Percentiles rank a stretch among this genome's conserved stretches.
phyloP scores from a whole-genome alignment of 2,113 vertebrate species.

The Leptobrachium ailaonicum region DNA sequence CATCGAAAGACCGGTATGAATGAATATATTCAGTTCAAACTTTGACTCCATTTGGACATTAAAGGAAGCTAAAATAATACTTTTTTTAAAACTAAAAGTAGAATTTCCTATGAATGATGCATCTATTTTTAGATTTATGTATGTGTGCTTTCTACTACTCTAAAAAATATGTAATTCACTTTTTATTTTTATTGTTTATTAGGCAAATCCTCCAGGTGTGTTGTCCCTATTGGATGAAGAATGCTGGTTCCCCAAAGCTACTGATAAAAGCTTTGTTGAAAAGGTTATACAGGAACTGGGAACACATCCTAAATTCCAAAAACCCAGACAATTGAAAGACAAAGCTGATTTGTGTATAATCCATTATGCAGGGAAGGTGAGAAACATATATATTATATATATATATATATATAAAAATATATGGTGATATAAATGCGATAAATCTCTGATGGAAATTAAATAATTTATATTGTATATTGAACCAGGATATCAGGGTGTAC shows the following conservation, averaged over 20 bases:
- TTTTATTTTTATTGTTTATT: not conserved
- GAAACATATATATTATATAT: not conserved
- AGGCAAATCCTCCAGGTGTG: constrained; percentile 83
- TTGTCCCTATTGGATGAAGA: constrained; percentile 87
- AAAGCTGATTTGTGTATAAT: constrained; percentile 86
- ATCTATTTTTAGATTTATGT: too few relatives aligned
- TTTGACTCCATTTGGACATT: not conserved
- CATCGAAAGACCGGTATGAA: constrained; percentile 80
- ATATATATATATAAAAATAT: not conserved
- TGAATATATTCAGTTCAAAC: not conserved
- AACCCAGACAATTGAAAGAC: constrained; percentile 78
- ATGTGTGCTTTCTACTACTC: too few relatives aligned
- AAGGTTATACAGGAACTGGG: constrained; percentile 83
- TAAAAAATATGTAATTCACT: too few relatives aligned
- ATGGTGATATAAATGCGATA: too few relatives aligned
- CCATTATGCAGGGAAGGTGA: constrained; percentile 88
- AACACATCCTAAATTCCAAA: constrained; percentile 82
- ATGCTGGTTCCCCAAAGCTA: constrained; percentile 92
- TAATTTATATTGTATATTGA: too few relatives aligned
- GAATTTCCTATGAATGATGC: too few relatives aligned
- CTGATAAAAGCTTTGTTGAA: constrained; percentile 87
- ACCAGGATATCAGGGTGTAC: too few relatives aligned
- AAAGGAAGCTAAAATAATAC: too few relatives aligned
- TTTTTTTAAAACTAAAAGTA: too few relatives aligned
- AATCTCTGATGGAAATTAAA: too few relatives aligned